Percentiles rank a stretch among this genome's conserved stretches.
Conservation (phyloP, 1,140 invertebrate genomes). For the Anagrus nilaparvatae region DNA sequence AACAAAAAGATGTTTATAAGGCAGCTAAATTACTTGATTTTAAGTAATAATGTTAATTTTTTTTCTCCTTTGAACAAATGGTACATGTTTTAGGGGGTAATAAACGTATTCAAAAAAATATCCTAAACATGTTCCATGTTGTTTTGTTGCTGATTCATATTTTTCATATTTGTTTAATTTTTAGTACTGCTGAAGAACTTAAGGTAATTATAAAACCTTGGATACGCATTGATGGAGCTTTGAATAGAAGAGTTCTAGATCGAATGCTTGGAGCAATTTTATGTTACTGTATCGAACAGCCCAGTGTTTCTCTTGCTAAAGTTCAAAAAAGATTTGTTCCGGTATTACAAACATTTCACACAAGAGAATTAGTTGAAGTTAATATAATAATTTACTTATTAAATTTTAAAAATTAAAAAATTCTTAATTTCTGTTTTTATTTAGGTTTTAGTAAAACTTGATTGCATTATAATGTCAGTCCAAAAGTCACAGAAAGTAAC, state of each 20-base stretch:
- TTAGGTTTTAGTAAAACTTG: conserved; percentile 37
- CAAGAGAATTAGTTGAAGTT: conserved; percentile 43
- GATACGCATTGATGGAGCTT: conserved; percentile 61
- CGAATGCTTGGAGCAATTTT: conserved; percentile 57
- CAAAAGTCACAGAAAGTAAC: conserved; percentile 26
- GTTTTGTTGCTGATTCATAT: neutral
- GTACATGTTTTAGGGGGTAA: no score
- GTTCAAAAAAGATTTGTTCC: conserved; percentile 46
- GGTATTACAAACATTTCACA: conserved; percentile 42
- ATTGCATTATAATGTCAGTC: conserved; percentile 31
- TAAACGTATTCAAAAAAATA: no score
- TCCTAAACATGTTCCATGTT: no score
- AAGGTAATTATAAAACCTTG: conserved; percentile 51
- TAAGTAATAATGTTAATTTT: conserved; percentile 22
- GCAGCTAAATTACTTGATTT: conserved; percentile 31
- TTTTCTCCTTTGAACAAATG: no score
- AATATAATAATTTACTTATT: conserved; percentile 11
- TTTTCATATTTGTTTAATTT: conserved; percentile 12
- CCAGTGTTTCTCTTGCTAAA: conserved; percentile 45
- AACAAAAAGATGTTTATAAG: conserved; percentile 31
- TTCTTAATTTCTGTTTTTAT: conserved; percentile 18
- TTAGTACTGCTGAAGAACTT: conserved; percentile 36
- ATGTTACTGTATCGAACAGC: conserved; percentile 50
- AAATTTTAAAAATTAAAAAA: conserved; percentile 1
- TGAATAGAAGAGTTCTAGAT: conserved; percentile 60